These are phyloP conservation scores for Chelonus formosanus DNA, from an alignment of 2,888 invertebrate genomes.

Conservation along the genomic window DNA sequence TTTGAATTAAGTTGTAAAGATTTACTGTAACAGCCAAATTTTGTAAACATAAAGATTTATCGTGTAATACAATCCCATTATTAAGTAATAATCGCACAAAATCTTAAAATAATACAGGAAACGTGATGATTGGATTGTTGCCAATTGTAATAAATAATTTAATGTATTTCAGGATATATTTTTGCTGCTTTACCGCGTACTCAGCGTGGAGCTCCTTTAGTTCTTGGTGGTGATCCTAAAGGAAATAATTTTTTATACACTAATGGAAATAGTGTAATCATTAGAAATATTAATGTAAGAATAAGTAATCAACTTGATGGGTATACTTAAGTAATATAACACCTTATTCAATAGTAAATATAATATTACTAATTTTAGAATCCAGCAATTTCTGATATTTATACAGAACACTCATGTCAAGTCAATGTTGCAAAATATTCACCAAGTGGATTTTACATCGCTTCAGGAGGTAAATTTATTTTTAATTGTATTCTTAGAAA, in stretches of 20 bases:
- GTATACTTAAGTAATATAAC: constrained; percentile 23
- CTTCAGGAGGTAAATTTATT: constrained; percentile 84
- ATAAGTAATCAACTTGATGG: constrained; percentile 21
- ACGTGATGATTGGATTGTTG: too few species aligned
- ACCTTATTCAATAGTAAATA: constrained; percentile 14
- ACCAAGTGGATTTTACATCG: constrained; percentile 97
- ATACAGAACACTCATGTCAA: constrained; percentile 95
- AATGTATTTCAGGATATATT: constrained; percentile 76
- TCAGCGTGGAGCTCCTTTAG: constrained; percentile 91
- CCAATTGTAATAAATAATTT: neutral
- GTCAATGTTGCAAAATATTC: constrained; percentile 98
- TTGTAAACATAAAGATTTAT: too few species aligned
- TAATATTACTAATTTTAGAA: constrained; percentile 69
- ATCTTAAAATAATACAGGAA: too few species aligned
- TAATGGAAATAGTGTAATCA: constrained; percentile 97
- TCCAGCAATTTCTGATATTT: constrained; percentile 92
- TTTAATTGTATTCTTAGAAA: neutral
- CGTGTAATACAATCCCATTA: too few species aligned
- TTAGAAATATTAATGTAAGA: constrained; percentile 90
- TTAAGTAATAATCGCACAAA: too few species aligned
- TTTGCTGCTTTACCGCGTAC: constrained; percentile 96
- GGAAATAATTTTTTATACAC: constrained; percentile 96
- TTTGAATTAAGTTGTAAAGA: too few species aligned
- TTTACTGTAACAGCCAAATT: too few species aligned
- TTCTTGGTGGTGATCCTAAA: constrained; percentile 95